phyloP scores from a whole-genome alignment of 92 coral and sea anemone genomes.

The Nematostella vectensis region DNA sequence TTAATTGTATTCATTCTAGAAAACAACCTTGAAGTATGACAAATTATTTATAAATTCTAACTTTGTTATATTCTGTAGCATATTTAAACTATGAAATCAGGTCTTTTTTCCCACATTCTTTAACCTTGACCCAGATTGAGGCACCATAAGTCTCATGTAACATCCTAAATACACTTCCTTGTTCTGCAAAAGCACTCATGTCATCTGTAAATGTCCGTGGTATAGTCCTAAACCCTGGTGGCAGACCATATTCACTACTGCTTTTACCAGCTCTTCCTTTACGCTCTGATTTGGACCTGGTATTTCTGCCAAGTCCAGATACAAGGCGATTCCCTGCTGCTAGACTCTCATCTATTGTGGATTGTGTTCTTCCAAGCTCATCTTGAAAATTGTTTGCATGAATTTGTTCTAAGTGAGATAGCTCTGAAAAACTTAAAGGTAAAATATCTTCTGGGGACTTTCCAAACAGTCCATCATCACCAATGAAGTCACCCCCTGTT shows the following conservation, averaged over 20 bases:
- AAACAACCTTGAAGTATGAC: too few species aligned
- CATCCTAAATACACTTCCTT: conserved; percentile 50
- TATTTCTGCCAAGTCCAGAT: conserved; percentile 25
- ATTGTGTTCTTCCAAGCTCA: neutral
- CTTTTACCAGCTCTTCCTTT: conserved; percentile 41
- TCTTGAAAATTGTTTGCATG: conserved; percentile 33
- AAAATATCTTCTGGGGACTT: conserved; percentile 43
- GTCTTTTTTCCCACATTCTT: conserved; percentile 70
- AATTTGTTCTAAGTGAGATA: conserved; percentile 51
- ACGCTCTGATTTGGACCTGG: conserved; percentile 72
- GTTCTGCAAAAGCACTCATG: conserved; percentile 32
- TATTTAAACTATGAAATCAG: conserved; percentile 5
- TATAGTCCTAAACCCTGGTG: conserved; percentile 16
- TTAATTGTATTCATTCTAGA: too few species aligned
- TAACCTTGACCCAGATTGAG: conserved; percentile 89
- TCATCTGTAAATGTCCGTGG: conserved; percentile 42
- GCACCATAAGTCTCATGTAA: conserved; percentile 92
- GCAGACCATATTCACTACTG: conserved; percentile 10
- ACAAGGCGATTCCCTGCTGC: conserved; percentile 7
- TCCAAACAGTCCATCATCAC: conserved; percentile 30
- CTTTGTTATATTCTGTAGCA: too few species aligned
- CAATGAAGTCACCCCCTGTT: conserved; percentile 26
- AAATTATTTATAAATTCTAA: too few species aligned
- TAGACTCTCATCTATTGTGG: conserved; percentile 8
- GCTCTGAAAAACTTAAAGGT: conserved; percentile 55